Base-by-base conservation (phyloP, 1,140 invertebrate genomes). In the Eupeodes corollae region DNA sequence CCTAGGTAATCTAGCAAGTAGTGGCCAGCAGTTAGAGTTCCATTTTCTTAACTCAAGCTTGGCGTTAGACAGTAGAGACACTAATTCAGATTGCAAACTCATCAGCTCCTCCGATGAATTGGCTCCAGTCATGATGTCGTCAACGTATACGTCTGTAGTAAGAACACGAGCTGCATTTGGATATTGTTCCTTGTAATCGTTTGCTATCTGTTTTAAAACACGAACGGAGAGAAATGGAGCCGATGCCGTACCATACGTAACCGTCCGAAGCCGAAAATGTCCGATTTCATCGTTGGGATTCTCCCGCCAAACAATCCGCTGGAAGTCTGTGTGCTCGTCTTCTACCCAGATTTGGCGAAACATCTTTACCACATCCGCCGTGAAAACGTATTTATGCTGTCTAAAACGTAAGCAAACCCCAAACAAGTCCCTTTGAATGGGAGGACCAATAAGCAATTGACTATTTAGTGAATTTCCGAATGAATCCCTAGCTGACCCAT, bases 221-320 rank as follows among this genome's bases (percentile, higher is more conserved):
- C 19, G 15, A 21, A 21, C 14, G 19, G 13, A 53, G 71, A 1
- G 69, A 57, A 12, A 68, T 66, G 5, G 53, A 55, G 5, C 56
- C 49, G 19, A n/a, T n/a, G 60, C 67, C 6, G 69, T 69, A 48
- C 67, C 71, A 6, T 69, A 70, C 5, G 70, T 53, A 3, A 63
- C 70, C 11, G 52, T 59, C 14, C 71, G 38, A 30, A 39, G 53
- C 54, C 51, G 72, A 11, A 44, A 56, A 45, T 52, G 54, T 1
- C 70, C 34, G 14, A 44, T 33, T 42, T 65, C 32, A 10, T 43
- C 32, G 0, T 52, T n/a, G n/a, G n/a, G 50, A n/a, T 48, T 21
- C 0, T 44, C n/a, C 18, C 68, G 50, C 68, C 70, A 73, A 8
- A 73, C 19, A 14, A 75, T 72, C 38, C 56, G 46, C 49, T 73